Base-by-base conservation (phyloP, 2,797 vertebrate genomes). In the Falco biarmicus region DNA sequence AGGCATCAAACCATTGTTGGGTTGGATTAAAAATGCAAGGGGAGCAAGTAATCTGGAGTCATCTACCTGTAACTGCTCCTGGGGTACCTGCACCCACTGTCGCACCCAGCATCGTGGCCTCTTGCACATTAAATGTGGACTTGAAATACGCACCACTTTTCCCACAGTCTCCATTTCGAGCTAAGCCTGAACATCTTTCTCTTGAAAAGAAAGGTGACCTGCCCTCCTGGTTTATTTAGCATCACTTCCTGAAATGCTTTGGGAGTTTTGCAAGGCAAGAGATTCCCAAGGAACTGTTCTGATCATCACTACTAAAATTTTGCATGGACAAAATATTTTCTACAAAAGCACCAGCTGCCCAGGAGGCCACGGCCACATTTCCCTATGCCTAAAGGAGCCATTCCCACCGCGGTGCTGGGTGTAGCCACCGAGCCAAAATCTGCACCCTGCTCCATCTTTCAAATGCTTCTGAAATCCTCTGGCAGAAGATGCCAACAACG, bases 91-190 rank as follows among this genome's bases (percentile, higher is more conserved):
- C 28, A 39, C 18, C 20, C 61, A 65, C 34, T 3, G 3, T 9
- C 11, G 2, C 50, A 39, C 19, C 31, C 39, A 29, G 45, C 29
- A 39, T 26, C 1, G 10, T 15, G 31, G n/a, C 6, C 37, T 84
- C 56, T 73, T 54, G 59, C 4, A 41, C 86, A 83, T 45, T 26
- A 45, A 48, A 2, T 5, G 11, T 13, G 83, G 37, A 11, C 15
- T 13, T n/a, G 15, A 65, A 47, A 69, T 3, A 18, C 31, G 19
- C 4, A 11, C 21, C 20, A 19, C 7, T 56, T 39, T 70, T n/a
- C 31, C 34, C 71, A 25, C 20, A 47, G 11, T 4, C 69, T 45
- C 3, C 0, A 4, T 7, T 60, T 34, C 0, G 0, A 34, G 19
- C 32, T 41, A 28, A 22, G 5, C 45, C 41, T n/a, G 13, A 79